Evolutionary conservation across 1,140 invertebrate genomes (phyloP).

Genomic region (Euborellia annulipes): DNA sequence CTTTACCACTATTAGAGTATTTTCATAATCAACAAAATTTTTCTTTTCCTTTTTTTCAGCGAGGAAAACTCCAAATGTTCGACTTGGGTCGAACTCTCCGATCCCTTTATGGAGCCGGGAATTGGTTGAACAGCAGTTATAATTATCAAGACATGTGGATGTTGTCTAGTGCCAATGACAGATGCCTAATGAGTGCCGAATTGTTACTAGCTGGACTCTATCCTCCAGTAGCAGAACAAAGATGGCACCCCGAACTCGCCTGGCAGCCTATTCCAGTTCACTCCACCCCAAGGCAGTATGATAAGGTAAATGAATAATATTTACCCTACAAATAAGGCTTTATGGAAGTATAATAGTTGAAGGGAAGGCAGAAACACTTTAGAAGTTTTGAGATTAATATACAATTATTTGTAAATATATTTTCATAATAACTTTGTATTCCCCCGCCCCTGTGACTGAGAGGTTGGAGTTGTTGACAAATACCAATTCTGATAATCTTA

Average conservation of each 20-base stretch:
- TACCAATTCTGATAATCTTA: too few species aligned
- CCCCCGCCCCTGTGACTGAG: too few species aligned
- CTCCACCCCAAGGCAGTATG: constrained; percentile 43
- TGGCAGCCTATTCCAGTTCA: constrained; percentile 86
- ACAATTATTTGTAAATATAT: too few species aligned
- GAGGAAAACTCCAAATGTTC: constrained; percentile 60
- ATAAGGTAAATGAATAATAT: constrained; percentile 45
- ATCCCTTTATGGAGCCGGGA: constrained; percentile 46
- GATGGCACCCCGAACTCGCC: constrained; percentile 50
- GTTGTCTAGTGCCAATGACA: constrained; percentile 60
- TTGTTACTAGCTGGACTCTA: constrained; percentile 67
- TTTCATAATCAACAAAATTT: too few species aligned
- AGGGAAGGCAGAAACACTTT: too few species aligned
- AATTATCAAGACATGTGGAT: constrained; percentile 45
- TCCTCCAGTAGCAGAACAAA: constrained; percentile 48
- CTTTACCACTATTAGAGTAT: too few species aligned
- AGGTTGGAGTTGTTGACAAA: too few species aligned
- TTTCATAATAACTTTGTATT: too few species aligned
- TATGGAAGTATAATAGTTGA: too few species aligned
- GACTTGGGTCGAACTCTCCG: constrained; percentile 57
- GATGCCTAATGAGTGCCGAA: constrained; percentile 76
- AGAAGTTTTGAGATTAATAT: too few species aligned
- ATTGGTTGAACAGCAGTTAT: constrained; percentile 43
- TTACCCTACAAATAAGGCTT: too few species aligned
- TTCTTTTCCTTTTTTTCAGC: constrained; percentile 44